Base-by-base conservation (phyloP, 2,888 invertebrate genomes). In the Acrobasis repandana region DNA sequence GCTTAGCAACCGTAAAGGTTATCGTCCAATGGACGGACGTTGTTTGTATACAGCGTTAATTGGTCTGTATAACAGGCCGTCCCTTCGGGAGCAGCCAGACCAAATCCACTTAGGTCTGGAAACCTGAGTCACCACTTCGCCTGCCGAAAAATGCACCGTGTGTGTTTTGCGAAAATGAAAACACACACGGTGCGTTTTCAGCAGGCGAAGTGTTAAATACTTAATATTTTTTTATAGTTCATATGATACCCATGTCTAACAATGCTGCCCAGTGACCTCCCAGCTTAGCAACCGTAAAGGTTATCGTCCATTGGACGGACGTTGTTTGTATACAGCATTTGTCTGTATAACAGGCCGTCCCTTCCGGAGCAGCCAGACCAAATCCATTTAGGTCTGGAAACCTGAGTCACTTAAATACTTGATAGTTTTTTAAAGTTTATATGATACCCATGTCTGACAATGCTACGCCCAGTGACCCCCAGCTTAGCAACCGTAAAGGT, bases 1-100 rank as follows among this genome's bases (percentile, higher is more conserved):
- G 56, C 61, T 64, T 63, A 61, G 57, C 61, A 61, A 64, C 58
- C 61, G 63, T 63, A 67, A 63, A 65, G 62, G 67, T 65, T 64
- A 67, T 63, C 65, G 58, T 20, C 58, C 58, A 65, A 60, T 60
- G 46, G 57, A 56, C 62, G 52, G 63, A 56, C 61, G 60, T 28
- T 33, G 16, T 18, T 60, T 60, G 33, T 18, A 28, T 16, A n/a
- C 16, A 18, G 9, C 10, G 18, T n/a, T n/a, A n/a, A 14, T 54
- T 50, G 34, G 38, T 52, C 11, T 60, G 60, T 34, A 34, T 54
- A 34, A 60, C 33, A 46, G 59, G 47, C 52, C 59, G 51, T 59
- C 43, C 52, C 47, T 60, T 60, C 60, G 52, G 52, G 60, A 58
- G 46, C 16, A 43, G 16, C 15, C 54, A 54, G 54, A 43, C n/a